phyloP scores from a whole-genome alignment of 1,140 invertebrate species.

The Drosophila willistoni region DNA sequence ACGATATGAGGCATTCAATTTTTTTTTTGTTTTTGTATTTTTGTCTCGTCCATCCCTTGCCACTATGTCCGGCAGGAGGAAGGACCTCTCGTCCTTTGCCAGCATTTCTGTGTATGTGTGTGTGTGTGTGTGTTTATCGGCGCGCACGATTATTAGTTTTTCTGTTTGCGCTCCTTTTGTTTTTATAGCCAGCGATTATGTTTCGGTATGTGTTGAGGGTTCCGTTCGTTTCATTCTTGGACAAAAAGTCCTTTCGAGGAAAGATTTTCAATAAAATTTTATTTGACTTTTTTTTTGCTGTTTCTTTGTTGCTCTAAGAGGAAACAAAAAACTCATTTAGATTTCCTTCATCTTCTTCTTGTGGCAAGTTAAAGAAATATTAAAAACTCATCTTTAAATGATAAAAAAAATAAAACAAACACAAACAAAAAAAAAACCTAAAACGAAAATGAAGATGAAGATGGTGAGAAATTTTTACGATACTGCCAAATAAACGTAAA shows the following conservation, averaged over 20 bases:
- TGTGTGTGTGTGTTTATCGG: slow-evolving; percentile 60
- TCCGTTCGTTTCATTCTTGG: not conserved
- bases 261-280: slow-evolving; percentile 75
- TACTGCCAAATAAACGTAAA: slow-evolving; percentile 31
- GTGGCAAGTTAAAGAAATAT: slow-evolving; percentile 53
- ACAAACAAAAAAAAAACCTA: too few species aligned
- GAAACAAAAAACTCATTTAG: slow-evolving; percentile 63
- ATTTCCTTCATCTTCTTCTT: slow-evolving; percentile 9
- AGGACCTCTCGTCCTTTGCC: not conserved
- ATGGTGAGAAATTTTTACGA: slow-evolving; percentile 44
- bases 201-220: slow-evolving; percentile 56
- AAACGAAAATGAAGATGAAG: slow-evolving; percentile 17
- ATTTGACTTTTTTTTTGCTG: slow-evolving; percentile 49
- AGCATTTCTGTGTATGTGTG: not conserved
- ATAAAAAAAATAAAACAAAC: not conserved
- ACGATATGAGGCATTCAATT: slow-evolving; percentile 36
- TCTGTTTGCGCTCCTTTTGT: slow-evolving; percentile 66
- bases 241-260: slow-evolving; percentile 18
- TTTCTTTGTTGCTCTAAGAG: slow-evolving; percentile 42
- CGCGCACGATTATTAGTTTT: slow-evolving; percentile 75
- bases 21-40: slow-evolving; percentile 13
- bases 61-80: not conserved
- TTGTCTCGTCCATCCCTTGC: not conserved
- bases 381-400: slow-evolving; percentile 59
- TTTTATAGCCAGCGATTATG: slow-evolving; percentile 73